Percentiles rank a stretch among this genome's conserved stretches.
Evolutionary conservation across 1,140 invertebrate species (phyloP).

Genomic region (Neoseiulus cucumeris): DNA sequence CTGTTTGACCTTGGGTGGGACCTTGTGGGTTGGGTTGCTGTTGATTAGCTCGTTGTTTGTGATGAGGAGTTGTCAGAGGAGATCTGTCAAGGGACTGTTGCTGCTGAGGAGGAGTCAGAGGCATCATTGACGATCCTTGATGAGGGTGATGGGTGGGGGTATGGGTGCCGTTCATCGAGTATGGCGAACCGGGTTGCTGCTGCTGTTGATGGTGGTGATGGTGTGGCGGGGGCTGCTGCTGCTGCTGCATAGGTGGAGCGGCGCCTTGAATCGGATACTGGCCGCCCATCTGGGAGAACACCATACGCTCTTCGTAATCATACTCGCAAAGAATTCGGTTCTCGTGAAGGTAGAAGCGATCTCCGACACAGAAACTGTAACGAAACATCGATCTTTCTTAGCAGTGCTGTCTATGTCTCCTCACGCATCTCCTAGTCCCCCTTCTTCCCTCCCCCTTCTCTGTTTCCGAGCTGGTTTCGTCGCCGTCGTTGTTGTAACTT

Average conservation of each 20-base stretch:
- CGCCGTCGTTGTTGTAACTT: neutral
- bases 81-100: neutral
- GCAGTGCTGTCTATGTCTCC: neutral
- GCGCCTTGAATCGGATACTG: neutral
- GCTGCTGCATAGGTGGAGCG: neutral
- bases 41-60: neutral
- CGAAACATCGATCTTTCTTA: constrained; percentile 19
- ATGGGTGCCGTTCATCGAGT: neutral
- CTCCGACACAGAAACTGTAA: constrained; percentile 78
- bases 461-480: neutral
- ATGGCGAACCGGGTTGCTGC: neutral
- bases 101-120: neutral
- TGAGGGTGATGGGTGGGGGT: neutral
- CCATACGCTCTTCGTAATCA: constrained; percentile 72
- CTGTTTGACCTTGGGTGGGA: neutral
- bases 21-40: neutral
- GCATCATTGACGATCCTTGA: neutral
- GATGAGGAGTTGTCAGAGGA: neutral
- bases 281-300: constrained; percentile 39
- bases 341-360: constrained; percentile 73
- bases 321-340: constrained; percentile 85
- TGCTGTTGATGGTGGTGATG: neutral
- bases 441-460: neutral
- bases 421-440: neutral
- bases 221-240: neutral